Evolutionary conservation across 2,888 invertebrate genomes (phyloP), one percentile per base, ranked within the genome.

Genomic region (Monopis laevigella): DNA sequence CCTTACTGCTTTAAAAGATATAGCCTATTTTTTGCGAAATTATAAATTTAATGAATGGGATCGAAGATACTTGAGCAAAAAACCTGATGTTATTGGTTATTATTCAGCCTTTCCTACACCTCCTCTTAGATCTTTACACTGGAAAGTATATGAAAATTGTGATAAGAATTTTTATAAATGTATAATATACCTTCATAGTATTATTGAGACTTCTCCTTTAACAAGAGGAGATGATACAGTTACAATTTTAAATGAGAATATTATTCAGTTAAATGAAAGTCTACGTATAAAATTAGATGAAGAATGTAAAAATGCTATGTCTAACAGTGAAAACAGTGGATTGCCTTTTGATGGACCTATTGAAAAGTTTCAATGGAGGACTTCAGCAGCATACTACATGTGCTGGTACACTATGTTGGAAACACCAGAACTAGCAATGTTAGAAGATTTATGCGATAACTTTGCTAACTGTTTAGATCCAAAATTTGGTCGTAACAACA

Each of bases 11-110:
- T 55, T 87, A 41, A 69, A 70, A 49, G 83, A 86, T 50, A 77
- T 86, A 30, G 86, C 84, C 1, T 86, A 85, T 59, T 86, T 82
- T 53, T 62, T 87, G 43, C 67, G 87, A 35, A 70, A 82, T 26
- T 82, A 86, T 53, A 88, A 87, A 65, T 87, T 87, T 55, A 84
- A 83, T 51, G 86, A 86, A 53, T 86, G 81, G 63, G 87, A 88
- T 58, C 69, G 82, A 41, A 66, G 83, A 46, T 73, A 77, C 54
- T 71, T 73, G 51, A 53, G 59, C 41, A 51, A 47, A 3, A 59
- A 54, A 44, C 63, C 62, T 8, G 35, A 45, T 34, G 40, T 19
- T 40, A 43, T 49, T 48, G 65, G 49, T 1, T 63, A 75, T 50
- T 82, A 67, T 53, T 54, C 56, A 21, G 51, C 54, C 11, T 87